A percentile compares a stretch with the other conserved stretches of the same genome.
phyloP scores from a whole-genome alignment of 2,888 invertebrate species.

The Exocentrus adspersus region DNA sequence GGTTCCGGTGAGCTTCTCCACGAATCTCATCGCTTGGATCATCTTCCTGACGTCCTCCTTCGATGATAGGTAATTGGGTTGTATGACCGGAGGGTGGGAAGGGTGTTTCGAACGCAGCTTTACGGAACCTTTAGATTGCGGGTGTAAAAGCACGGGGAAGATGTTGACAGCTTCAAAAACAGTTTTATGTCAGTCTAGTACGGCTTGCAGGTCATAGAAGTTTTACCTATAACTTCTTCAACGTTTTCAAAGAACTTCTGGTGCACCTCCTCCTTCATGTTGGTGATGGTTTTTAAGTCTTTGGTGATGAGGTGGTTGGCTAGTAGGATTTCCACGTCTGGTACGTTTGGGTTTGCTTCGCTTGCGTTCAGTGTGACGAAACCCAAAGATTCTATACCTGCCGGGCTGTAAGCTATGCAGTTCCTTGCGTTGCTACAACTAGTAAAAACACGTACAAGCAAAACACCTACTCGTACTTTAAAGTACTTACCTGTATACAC shows the following conservation, averaged over 20 bases:
- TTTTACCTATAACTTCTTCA: slow-evolving; percentile 7
- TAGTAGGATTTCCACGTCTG: slow-evolving; percentile 19
- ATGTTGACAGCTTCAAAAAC: slow-evolving; percentile 17
- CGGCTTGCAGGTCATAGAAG: no score
- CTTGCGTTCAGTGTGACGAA: slow-evolving; percentile 8
- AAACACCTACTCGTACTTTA: no score
- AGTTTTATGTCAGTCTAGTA: no score
- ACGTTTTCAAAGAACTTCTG: slow-evolving; percentile 10
- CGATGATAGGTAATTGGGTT: slow-evolving; percentile 81
- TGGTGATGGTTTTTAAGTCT: slow-evolving; percentile 4
- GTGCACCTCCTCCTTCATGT: slow-evolving; percentile 10
- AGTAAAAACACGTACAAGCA: no score
- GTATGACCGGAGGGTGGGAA: slow-evolving; percentile 76
- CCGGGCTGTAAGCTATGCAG: slow-evolving; percentile 8
- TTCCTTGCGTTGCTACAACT: background rate
- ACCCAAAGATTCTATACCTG: slow-evolving; percentile 22
- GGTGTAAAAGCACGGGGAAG: slow-evolving; percentile 72
- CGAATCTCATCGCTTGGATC: slow-evolving; percentile 67
- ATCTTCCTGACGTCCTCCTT: slow-evolving; percentile 70
- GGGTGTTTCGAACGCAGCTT: slow-evolving; percentile 78
- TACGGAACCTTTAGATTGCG: slow-evolving; percentile 76
- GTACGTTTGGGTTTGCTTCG: background rate
- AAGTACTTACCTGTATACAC: background rate
- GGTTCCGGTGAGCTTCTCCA: slow-evolving; percentile 68
- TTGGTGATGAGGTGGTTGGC: slow-evolving; percentile 18